Conservation (phyloP, 2,113 vertebrate species). For the Oostethus manadensis region DNA sequence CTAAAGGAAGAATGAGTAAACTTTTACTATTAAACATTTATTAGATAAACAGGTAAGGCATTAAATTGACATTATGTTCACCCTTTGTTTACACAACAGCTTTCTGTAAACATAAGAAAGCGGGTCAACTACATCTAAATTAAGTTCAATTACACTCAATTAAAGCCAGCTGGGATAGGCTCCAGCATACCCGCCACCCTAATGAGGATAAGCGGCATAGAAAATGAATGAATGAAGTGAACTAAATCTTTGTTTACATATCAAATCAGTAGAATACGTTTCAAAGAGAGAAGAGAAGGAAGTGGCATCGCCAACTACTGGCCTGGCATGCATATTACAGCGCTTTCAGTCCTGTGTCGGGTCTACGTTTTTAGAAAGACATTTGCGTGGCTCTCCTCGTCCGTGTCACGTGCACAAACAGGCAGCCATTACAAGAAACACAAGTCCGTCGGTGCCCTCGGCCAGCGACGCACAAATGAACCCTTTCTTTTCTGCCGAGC, state of each 20-base stretch:
- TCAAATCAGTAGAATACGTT: not conserved
- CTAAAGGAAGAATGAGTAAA: too few species aligned
- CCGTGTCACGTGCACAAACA: slow-evolving; percentile 21
- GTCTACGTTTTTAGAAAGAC: not conserved
- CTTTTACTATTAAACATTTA: too few species aligned
- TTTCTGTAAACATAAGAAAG: too few species aligned
- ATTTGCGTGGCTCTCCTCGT: slow-evolving; percentile 1
- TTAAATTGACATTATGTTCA: not conserved
- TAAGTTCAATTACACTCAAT: too few species aligned
- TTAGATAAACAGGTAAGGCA: too few species aligned
- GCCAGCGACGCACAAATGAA: slow-evolving; percentile 58
- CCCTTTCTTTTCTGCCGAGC: slow-evolving; percentile 56
- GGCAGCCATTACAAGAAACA: slow-evolving; percentile 35
- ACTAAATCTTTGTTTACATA: too few species aligned
- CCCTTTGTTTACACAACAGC: too few species aligned
- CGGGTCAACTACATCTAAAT: too few species aligned
- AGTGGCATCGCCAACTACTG: not conserved
- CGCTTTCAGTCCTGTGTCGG: not conserved
- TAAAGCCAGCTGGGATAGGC: too few species aligned
- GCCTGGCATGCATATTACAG: not conserved
- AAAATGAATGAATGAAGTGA: too few species aligned
- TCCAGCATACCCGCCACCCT: too few species aligned
- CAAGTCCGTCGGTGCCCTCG: slow-evolving; percentile 39
- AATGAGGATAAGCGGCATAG: too few species aligned
- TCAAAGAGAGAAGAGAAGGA: not conserved